Conservation (phyloP, 2,797 vertebrate species). For the Allobates femoralis region DNA sequence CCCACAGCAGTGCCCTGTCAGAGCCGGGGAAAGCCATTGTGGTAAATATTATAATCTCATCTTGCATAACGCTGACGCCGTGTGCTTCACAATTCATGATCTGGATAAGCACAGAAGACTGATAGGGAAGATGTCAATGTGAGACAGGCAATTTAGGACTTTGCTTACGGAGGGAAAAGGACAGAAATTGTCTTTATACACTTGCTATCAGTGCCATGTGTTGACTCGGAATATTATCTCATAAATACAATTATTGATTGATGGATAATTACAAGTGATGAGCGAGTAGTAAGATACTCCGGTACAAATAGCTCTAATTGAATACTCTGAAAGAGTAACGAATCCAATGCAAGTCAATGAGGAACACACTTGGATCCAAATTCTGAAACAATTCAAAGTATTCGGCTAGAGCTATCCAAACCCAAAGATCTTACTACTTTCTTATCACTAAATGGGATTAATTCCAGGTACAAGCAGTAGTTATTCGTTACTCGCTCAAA, state of each 20-base stretch:
- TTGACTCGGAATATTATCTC: not conserved
- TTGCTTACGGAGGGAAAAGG: slow-evolving; percentile 12
- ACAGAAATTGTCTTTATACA: slow-evolving; percentile 3
- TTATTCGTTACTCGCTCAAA: too few relatives aligned
- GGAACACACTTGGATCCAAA: too few relatives aligned
- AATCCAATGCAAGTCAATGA: too few relatives aligned
- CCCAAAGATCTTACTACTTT: too few relatives aligned
- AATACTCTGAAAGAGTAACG: too few relatives aligned
- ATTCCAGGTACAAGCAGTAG: too few relatives aligned
- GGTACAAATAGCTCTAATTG: too few relatives aligned
- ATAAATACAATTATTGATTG: not conserved
- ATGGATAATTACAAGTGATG: not conserved
- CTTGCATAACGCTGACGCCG: slow-evolving; percentile 47
- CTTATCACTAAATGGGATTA: too few relatives aligned
- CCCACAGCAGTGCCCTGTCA: slow-evolving; percentile 57
- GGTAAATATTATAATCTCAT: slow-evolving; percentile 61
- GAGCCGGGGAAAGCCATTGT: slow-evolving; percentile 54
- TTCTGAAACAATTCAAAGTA: too few relatives aligned
- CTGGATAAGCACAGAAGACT: slow-evolving; percentile 27
- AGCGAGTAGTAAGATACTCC: too few relatives aligned
- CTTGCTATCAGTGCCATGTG: not conserved
- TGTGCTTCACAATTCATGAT: slow-evolving; percentile 45
- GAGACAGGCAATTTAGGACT: slow-evolving; percentile 16
- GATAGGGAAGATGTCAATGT: slow-evolving; percentile 18
- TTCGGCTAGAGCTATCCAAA: too few relatives aligned